Conservation (phyloP, 2,888 invertebrate genomes). For the Temnothorax rugatulus region DNA sequence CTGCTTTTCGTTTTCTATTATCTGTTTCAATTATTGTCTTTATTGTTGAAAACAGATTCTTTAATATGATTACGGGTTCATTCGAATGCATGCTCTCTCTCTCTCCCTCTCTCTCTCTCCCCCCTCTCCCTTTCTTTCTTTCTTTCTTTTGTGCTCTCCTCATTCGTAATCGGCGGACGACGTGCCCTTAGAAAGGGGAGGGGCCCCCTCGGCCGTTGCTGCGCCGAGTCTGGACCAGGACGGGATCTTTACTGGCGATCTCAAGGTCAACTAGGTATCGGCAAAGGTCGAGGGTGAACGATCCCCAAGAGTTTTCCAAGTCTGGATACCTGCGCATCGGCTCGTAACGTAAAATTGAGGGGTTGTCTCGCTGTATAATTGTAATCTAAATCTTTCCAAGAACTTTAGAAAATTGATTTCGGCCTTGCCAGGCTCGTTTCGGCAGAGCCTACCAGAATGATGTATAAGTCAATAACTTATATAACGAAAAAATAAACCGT, state of each 20-base stretch:
- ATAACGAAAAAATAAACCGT: background rate
- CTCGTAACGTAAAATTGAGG: conserved; percentile 29
- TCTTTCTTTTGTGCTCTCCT: conserved; percentile 16
- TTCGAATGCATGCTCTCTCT: background rate
- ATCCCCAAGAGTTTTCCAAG: conserved; percentile 60
- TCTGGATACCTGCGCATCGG: conserved; percentile 18
- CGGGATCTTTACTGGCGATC: conserved; percentile 66
- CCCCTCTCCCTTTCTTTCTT: background rate
- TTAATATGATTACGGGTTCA: too few relatives aligned
- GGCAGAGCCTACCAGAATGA: background rate
- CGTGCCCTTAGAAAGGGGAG: conserved; percentile 16
- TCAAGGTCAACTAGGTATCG: conserved; percentile 69
- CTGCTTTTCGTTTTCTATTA: background rate
- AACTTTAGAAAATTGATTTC: conserved; percentile 9
- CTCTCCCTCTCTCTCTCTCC: background rate
- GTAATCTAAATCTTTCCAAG: background rate
- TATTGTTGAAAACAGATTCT: background rate
- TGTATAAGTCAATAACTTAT: background rate
- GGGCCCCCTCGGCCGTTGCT: background rate
- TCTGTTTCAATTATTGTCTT: background rate
- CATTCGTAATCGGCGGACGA: conserved; percentile 51
- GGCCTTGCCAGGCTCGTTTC: background rate
- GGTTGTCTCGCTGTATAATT: background rate
- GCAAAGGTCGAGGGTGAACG: conserved; percentile 68
- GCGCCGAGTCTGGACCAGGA: conserved; percentile 42